Conservation (phyloP, 2,888 invertebrate genomes). For the Pristionchus exspectatus region DNA sequence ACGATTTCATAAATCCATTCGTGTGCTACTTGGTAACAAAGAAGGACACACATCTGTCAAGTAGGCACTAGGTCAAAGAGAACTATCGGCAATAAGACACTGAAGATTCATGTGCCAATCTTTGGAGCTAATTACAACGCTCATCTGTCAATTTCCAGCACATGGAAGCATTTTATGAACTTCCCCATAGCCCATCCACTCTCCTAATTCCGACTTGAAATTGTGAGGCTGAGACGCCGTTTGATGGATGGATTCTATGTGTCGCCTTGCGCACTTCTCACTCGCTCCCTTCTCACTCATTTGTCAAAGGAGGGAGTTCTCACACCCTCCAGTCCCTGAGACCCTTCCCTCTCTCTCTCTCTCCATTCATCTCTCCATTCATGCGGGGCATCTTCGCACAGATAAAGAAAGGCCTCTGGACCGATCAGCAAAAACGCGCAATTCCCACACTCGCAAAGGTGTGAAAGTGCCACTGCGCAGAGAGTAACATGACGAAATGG, state of each 20-base stretch:
- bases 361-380: constrained; percentile 3
- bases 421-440: background rate
- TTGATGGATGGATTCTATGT: constrained; percentile 32
- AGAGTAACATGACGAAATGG: background rate
- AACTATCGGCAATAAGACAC: background rate
- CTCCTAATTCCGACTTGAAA: constrained; percentile 2
- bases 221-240: constrained; percentile 3
- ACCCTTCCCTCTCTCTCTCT: constrained; percentile 30
- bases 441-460: constrained; percentile 7
- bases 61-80: too few species aligned
- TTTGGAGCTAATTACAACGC: too few species aligned
- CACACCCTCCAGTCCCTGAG: constrained; percentile 26
- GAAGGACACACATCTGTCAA: too few species aligned
- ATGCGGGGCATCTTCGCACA: background rate
- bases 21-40: too few species aligned
- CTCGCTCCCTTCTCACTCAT: constrained; percentile 38
- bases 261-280: background rate
- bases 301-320: constrained; percentile 47
- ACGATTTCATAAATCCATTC: too few species aligned
- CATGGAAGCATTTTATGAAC: too few species aligned
- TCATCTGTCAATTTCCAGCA: too few species aligned
- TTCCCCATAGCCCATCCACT: background rate
- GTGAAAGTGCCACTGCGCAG: background rate
- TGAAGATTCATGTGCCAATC: background rate
- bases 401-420: constrained; percentile 5